phyloP scores from a whole-genome alignment of 2,113 vertebrate genomes.

The Archilochus colubris region DNA sequence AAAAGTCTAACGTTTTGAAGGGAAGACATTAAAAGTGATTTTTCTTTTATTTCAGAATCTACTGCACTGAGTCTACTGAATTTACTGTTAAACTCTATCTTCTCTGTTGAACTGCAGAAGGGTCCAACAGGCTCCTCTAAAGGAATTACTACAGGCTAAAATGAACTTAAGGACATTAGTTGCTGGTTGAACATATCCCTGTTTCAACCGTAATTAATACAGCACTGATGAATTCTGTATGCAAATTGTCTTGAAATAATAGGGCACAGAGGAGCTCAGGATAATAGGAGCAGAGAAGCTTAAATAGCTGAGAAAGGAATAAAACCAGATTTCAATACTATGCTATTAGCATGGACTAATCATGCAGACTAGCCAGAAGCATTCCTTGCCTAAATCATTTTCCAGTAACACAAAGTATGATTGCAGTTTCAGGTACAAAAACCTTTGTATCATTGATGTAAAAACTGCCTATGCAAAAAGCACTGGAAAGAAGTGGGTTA shows the following conservation, averaged over 20 bases:
- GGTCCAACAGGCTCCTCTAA: background rate
- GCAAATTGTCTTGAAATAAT: background rate
- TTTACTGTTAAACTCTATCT: background rate
- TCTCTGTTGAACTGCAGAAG: background rate
- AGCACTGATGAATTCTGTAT: background rate
- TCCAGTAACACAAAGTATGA: background rate
- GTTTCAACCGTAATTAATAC: background rate
- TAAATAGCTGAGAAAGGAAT: background rate
- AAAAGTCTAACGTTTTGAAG: background rate
- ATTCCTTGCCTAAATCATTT: background rate
- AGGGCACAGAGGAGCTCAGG: background rate
- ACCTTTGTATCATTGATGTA: background rate
- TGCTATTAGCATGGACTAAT: accelerated
- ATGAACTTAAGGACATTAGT: background rate
- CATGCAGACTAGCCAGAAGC: background rate
- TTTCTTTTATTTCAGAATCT: background rate
- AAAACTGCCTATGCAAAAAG: background rate
- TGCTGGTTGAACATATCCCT: background rate
- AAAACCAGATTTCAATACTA: background rate
- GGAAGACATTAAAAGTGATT: background rate
- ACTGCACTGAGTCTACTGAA: background rate
- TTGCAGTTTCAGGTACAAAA: background rate
- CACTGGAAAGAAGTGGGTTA: background rate
- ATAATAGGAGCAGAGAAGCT: background rate
- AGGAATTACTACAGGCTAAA: background rate